Conservation (phyloP, 2,888 invertebrate genomes). For the Trissoscelio sp. region DNA sequence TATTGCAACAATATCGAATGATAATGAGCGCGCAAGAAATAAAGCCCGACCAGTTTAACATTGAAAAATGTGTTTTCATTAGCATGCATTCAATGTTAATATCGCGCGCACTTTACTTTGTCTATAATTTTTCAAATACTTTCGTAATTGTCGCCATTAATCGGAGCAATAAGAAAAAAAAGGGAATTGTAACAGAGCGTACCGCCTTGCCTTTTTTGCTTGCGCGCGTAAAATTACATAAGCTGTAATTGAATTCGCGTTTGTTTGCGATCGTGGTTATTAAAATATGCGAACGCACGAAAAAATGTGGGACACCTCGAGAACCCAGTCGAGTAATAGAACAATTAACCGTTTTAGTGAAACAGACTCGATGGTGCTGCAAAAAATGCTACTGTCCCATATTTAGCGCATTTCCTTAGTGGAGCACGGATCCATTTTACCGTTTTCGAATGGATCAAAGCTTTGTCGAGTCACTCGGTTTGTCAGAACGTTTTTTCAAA, state of each 20-base stretch:
- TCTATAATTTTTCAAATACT: conserved; percentile 22
- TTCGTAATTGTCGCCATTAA: conserved; percentile 17
- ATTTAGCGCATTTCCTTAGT: conserved; percentile 47
- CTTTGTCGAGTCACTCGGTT: conserved; percentile 14
- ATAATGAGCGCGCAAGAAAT: conserved; percentile 38
- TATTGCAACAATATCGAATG: conserved; percentile 45
- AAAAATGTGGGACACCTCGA: conserved; percentile 42
- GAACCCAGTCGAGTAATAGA: conserved; percentile 31
- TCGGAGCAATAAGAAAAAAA: not conserved
- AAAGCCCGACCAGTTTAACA: conserved; percentile 11
- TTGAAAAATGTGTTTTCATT: conserved; percentile 33
- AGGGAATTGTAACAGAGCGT: too few relatives aligned
- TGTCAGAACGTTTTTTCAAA: too few relatives aligned
- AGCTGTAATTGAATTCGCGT: conserved; percentile 1
- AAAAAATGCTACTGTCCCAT: conserved; percentile 42
- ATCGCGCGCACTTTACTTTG: conserved; percentile 14
- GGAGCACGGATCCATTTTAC: conserved; percentile 31
- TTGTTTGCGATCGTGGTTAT: conserved; percentile 9
- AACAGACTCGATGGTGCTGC: conserved; percentile 11
- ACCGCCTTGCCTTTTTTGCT: too few relatives aligned
- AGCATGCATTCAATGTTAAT: conserved; percentile 37
- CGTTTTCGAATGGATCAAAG: conserved; percentile 42
- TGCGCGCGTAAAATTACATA: conserved; percentile 18
- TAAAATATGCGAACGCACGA: conserved; percentile 16
- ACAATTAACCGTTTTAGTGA: conserved; percentile 58